Conservation (phyloP, 2,797 vertebrate genomes). For the Xenops minutus region DNA sequence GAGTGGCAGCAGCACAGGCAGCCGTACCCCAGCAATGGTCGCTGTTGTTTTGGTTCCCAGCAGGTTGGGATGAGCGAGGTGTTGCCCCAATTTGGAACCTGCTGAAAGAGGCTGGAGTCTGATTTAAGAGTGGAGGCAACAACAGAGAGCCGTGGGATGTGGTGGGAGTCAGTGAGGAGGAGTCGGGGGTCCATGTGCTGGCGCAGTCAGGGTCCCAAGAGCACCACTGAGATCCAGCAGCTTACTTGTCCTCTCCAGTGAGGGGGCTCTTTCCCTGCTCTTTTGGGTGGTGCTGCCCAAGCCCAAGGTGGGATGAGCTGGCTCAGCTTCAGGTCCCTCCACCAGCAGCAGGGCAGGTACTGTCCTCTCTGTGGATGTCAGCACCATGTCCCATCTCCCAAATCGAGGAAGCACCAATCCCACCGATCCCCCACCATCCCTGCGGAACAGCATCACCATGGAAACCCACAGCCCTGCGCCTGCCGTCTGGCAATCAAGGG, state of each 20-base stretch:
- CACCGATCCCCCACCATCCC: background rate
- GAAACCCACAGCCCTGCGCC: constrained; percentile 47
- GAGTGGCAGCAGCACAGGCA: background rate
- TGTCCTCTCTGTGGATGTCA: background rate
- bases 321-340: background rate
- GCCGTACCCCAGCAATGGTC: background rate
- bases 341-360: background rate
- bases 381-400: background rate
- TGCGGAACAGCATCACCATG: constrained; percentile 1
- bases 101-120: background rate
- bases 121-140: background rate
- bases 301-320: background rate
- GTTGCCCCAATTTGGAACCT: background rate
- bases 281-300: background rate
- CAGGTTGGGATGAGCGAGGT: background rate
- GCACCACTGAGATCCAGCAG: background rate
- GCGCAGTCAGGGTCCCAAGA: background rate
- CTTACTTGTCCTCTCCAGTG: background rate
- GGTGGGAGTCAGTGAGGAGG: background rate
- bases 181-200: accelerated
- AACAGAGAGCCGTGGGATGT: background rate
- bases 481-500: background rate
- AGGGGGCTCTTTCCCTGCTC: background rate
- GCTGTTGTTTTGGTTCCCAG: background rate
- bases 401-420: background rate